These are phyloP conservation scores for Penaeus monodon DNA, from an alignment of 2,888 invertebrate species.

Conservation along the genomic window DNA sequence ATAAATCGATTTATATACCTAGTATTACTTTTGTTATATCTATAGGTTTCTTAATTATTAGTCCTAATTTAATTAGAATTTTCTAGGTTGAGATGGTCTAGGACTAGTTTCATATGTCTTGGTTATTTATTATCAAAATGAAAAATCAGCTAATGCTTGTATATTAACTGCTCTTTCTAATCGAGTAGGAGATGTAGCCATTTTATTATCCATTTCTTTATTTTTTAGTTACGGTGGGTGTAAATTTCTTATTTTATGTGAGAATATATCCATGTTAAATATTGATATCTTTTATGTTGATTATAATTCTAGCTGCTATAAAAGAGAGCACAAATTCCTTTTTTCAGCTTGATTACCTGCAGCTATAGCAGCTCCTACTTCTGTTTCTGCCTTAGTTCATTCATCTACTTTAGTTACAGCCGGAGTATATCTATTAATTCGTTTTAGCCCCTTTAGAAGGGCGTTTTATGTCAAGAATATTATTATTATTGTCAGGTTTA, in stretches of 20 bases:
- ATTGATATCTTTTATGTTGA: constrained; percentile 69
- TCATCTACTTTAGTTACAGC: constrained; percentile 85
- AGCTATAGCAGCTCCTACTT: constrained; percentile 83
- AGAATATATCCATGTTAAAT: constrained; percentile 70
- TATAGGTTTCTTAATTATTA: constrained; percentile 79
- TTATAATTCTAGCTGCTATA: constrained; percentile 74
- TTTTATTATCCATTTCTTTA: constrained; percentile 76
- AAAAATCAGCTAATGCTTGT: constrained; percentile 76
- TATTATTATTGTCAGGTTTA: constrained; percentile 72
- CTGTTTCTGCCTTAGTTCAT: constrained; percentile 82
- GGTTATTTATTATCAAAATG: constrained; percentile 70
- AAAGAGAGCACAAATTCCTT: constrained; percentile 87
- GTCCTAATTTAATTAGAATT: constrained; percentile 79
- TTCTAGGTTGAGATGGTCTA: constrained; percentile 78
- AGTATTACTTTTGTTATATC: constrained; percentile 78
- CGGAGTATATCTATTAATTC: constrained; percentile 81
- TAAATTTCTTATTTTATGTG: constrained; percentile 75
- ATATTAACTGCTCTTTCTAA: constrained; percentile 81
- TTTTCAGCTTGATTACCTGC: constrained; percentile 83
- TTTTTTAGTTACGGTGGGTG: constrained; percentile 74
- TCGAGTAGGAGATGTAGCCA: constrained; percentile 80
- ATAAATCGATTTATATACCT: constrained; percentile 78
- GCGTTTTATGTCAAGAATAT: constrained; percentile 70
- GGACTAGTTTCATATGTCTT: neutral
- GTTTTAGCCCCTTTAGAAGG: constrained; percentile 74